phyloP scores from a whole-genome alignment of 2,113 vertebrate genomes.

The Todiramphus saurophagus region DNA sequence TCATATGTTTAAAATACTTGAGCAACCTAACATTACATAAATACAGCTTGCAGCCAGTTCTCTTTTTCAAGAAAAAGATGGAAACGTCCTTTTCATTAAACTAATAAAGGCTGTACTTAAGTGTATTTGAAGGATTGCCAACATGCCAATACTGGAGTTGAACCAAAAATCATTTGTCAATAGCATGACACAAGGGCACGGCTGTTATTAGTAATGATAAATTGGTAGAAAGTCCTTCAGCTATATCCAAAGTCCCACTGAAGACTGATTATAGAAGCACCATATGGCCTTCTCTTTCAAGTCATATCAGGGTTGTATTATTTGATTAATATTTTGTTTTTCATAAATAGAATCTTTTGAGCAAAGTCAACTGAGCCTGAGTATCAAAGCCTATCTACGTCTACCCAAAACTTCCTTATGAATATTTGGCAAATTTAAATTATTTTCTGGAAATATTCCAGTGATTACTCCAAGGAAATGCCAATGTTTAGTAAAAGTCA shows the following conservation, averaged over 20 bases:
- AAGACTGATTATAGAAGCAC: not conserved
- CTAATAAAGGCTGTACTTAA: not conserved
- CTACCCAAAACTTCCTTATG: not conserved
- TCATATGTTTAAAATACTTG: not conserved
- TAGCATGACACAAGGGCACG: not conserved
- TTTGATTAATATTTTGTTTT: not conserved
- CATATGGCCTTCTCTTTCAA: not conserved
- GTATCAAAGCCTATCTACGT: not conserved
- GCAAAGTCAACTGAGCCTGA: not conserved
- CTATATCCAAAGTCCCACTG: not conserved
- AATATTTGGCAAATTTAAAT: not conserved
- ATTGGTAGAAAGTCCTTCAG: not conserved
- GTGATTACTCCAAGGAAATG: not conserved
- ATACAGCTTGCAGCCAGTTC: not conserved
- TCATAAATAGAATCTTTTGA: not conserved
- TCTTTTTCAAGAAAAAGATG: not conserved
- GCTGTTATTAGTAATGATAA: not conserved
- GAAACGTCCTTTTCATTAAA: not conserved
- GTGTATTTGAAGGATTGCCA: not conserved
- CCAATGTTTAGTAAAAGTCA: not conserved
- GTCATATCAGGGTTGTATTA: not conserved
- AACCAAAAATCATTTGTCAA: slow-evolving; percentile 18
- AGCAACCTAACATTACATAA: not conserved
- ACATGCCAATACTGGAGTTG: not conserved
- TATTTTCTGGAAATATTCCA: not conserved